A percentile compares a stretch with the other conserved stretches of the same genome.
Conservation (phyloP, 2,797 vertebrate species). For the Rhinatrema bivittatum region DNA sequence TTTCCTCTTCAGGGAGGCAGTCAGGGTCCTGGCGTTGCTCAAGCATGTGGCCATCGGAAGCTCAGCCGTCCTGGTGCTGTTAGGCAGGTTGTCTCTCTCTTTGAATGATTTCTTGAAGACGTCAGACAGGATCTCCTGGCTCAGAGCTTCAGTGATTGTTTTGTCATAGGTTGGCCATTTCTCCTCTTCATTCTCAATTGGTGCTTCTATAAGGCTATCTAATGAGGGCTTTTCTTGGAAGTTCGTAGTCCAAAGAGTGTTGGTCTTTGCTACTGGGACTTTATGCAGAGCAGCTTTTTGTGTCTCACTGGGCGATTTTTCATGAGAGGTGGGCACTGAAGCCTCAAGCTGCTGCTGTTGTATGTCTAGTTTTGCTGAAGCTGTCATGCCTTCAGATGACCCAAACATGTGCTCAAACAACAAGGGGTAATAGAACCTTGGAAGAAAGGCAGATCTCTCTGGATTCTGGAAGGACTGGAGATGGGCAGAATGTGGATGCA, state of each 20-base stretch:
- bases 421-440: conserved; percentile 86
- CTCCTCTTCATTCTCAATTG: conserved; percentile 31
- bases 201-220: conserved; percentile 30
- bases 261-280: conserved; percentile 60
- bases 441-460: conserved; percentile 63
- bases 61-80: conserved; percentile 13
- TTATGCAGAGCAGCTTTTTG: conserved; percentile 70
- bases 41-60: conserved; percentile 25
- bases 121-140: too few species aligned
- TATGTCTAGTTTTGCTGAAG: conserved; percentile 47
- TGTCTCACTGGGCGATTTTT: conserved; percentile 41
- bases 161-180: conserved; percentile 43
- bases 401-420: conserved; percentile 75
- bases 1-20: conserved; percentile 59
- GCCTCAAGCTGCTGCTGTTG: conserved; percentile 25
- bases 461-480: conserved; percentile 57
- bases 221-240: conserved; percentile 4
- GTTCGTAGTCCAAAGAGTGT: conserved; percentile 41
- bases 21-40: conserved; percentile 30
- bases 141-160: background rate
- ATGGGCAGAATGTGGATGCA: conserved; percentile 58
- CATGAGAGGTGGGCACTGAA: background rate
- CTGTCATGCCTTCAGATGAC: conserved; percentile 42
- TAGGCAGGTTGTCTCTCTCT: background rate
- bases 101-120: conserved; percentile 14